Evolutionary conservation across 2,113 vertebrate species (phyloP).

Genomic region (Ptilorrhoa leucosticta): DNA sequence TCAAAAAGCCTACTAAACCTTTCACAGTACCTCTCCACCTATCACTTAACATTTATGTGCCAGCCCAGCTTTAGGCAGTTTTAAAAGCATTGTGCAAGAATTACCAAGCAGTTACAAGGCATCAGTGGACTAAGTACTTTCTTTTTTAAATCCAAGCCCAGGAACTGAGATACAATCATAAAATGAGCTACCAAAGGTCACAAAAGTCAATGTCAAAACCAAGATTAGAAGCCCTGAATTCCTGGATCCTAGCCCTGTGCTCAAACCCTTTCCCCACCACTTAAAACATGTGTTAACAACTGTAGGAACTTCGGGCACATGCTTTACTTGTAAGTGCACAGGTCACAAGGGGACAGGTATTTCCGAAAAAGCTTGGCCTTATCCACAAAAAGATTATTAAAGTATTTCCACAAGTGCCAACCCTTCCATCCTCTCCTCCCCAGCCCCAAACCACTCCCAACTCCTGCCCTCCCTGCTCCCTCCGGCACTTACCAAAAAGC

Average conservation of each 20-base stretch:
- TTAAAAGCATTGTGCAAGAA: slow-evolving; percentile 10
- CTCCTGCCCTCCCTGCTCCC: not conserved
- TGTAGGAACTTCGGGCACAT: not conserved
- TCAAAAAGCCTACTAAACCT: not conserved
- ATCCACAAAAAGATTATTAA: not conserved
- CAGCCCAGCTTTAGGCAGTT: not conserved
- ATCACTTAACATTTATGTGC: not conserved
- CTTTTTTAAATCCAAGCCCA: not conserved
- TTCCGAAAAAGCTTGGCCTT: not conserved
- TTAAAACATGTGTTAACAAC: not conserved
- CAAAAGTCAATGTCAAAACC: slow-evolving; percentile 38
- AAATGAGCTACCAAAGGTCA: slow-evolving; percentile 24
- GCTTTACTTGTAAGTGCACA: not conserved
- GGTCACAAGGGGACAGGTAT: not conserved
- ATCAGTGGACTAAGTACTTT: not conserved
- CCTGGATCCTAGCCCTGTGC: not conserved
- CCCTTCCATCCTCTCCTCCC: not conserved
- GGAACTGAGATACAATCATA: not conserved
- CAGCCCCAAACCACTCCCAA: slow-evolving; percentile 17
- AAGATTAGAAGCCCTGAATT: not conserved
- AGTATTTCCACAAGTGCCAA: not conserved
- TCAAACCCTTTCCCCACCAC: not conserved
- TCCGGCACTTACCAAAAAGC: slow-evolving; percentile 95
- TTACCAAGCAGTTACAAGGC: not conserved
- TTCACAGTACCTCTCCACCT: not conserved